phyloP scores from a whole-genome alignment of 2,797 vertebrate genomes.

The Bryconaethiops microstoma region DNA sequence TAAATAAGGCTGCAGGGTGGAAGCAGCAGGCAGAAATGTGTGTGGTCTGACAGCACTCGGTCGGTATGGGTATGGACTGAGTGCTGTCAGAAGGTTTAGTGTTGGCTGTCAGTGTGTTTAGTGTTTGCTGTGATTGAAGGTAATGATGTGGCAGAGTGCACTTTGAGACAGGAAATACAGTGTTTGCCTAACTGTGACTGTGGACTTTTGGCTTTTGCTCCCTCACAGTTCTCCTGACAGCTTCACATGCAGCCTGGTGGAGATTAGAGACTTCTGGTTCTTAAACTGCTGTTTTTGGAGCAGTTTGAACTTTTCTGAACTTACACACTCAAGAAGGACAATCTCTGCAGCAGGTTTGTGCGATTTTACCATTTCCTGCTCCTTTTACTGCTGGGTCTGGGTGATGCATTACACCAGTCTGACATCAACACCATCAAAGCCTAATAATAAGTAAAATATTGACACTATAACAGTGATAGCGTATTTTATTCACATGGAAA shows the following conservation, averaged over 20 bases:
- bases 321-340: neutral
- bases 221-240: neutral
- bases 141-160: constrained; percentile 75
- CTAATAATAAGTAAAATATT: too few relatives aligned
- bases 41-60: too few relatives aligned
- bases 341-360: neutral
- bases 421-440: too few relatives aligned
- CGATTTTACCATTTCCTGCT: neutral
- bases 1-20: too few relatives aligned
- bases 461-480: too few relatives aligned
- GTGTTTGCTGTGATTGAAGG: constrained; percentile 44
- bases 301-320: too few relatives aligned
- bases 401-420: neutral
- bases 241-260: neutral
- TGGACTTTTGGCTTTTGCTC: constrained; percentile 12
- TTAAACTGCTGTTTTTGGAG: too few relatives aligned
- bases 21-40: too few relatives aligned
- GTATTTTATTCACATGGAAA: neutral
- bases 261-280: neutral
- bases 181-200: constrained; percentile 51
- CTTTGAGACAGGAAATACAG: constrained; percentile 64
- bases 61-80: too few relatives aligned
- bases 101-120: constrained; percentile 14
- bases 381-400: neutral
- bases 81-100: too few relatives aligned